Conservation (phyloP, 2,888 invertebrate genomes). For the Drosophila colorata region DNA sequence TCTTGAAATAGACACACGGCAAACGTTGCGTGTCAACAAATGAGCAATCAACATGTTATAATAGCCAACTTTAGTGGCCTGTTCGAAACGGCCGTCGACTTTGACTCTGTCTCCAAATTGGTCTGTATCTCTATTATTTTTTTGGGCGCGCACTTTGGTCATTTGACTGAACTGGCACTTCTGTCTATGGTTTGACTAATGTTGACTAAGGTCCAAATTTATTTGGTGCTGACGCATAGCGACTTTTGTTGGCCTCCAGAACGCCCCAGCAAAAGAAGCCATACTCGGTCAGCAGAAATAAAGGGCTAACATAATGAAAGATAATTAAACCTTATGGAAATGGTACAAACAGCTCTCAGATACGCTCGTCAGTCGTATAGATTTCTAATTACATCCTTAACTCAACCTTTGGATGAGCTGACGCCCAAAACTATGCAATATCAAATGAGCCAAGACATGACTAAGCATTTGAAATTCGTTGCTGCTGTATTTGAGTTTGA, state of each 20-base stretch:
- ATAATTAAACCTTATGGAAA: not conserved
- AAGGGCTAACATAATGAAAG: not conserved
- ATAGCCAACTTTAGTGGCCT: constrained; percentile 62
- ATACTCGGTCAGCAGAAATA: constrained; percentile 4
- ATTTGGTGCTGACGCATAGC: constrained; percentile 64
- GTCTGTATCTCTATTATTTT: not conserved
- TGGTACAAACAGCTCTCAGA: not conserved
- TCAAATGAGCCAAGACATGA: constrained; percentile 41
- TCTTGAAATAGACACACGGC: constrained; percentile 51
- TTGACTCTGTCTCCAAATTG: constrained; percentile 12
- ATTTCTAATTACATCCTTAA: constrained; percentile 5
- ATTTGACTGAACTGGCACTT: constrained; percentile 37
- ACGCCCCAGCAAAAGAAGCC: constrained; percentile 16
- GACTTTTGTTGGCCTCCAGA: constrained; percentile 25
- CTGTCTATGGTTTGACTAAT: constrained; percentile 47
- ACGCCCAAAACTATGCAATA: constrained; percentile 64
- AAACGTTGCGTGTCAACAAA: constrained; percentile 72
- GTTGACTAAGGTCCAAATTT: constrained; percentile 69
- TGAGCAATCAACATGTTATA: constrained; percentile 68
- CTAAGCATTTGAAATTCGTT: constrained; percentile 3
- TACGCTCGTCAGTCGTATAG: not conserved
- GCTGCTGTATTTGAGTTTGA: constrained; percentile 17
- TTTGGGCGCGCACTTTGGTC: constrained; percentile 20
- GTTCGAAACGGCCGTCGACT: constrained; percentile 32
- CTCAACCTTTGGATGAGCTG: not conserved